Conservation (phyloP, 2,888 invertebrate species). For the Trisateles emortualis region DNA sequence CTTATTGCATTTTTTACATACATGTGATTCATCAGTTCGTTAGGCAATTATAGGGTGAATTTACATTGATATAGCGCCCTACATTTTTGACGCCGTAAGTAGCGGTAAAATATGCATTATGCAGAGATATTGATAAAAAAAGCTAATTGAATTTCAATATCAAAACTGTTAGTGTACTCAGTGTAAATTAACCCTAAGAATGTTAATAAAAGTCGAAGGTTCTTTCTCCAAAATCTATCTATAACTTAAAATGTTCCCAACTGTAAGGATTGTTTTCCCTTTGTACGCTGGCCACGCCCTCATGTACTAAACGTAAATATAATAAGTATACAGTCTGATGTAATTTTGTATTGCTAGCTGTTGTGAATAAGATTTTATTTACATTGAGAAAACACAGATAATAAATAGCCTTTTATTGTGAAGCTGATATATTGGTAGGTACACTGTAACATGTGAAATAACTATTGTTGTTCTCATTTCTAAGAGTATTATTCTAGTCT, state of each 20-base stretch:
- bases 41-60: too few relatives aligned
- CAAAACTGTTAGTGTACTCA: too few relatives aligned
- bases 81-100: too few relatives aligned
- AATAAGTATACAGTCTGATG: slow-evolving; percentile 74
- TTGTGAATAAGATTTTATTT: slow-evolving; percentile 87
- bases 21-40: too few relatives aligned
- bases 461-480: slow-evolving; percentile 87
- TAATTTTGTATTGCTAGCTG: slow-evolving; percentile 86
- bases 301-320: slow-evolving; percentile 47
- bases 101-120: too few relatives aligned
- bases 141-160: too few relatives aligned
- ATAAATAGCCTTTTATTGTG: slow-evolving; percentile 85
- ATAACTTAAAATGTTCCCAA: slow-evolving; percentile 28
- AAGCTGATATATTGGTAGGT: slow-evolving; percentile 82
- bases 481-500: slow-evolving; percentile 88
- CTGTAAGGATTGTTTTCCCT: slow-evolving; percentile 1
- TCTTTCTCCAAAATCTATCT: neutral
- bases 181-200: too few relatives aligned
- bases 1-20: too few relatives aligned
- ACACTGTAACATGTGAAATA: slow-evolving; percentile 85
- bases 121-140: too few relatives aligned
- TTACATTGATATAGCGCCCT: too few relatives aligned
- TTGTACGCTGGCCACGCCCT: slow-evolving; percentile 56
- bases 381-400: slow-evolving; percentile 83
- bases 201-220: neutral